Evolutionary conservation across 2,888 invertebrate species (phyloP), one percentile per base, ranked within the genome.

Genomic region (Chrysodeixis includens): DNA sequence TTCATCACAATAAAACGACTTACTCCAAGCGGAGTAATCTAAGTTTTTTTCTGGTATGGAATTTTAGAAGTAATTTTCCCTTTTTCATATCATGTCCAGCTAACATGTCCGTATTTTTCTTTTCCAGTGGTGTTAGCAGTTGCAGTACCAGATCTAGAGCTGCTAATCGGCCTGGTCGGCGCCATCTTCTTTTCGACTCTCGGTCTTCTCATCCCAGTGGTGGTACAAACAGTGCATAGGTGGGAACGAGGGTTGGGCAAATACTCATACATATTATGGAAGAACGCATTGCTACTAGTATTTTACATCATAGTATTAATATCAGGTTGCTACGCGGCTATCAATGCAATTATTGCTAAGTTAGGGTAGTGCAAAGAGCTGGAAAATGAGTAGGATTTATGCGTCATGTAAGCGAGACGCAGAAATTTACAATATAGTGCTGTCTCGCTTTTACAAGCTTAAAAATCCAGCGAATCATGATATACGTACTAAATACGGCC

Each of bases 131-230:
- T 96, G 8, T 87, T 98, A 56, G 98, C 98, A 0, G 96, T 97
- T 2, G 96, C 97, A 5, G 97, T 99, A 30, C 98, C 98, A 3
- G 96, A 98, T 79, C 90, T 99, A 64, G 98, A 97, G 66, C 96
- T 98, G 0, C 97, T 99, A 71, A 99, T 99, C 73, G 97, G 98
- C 7, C 93, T 99, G 49, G 98, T 99, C 0, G 99, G 99, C 1
- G 97, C 99, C 3, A 95, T 97, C 9, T 97, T 97, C 82, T 96
- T 97, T 83, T 97, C 97, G 6, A 96, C 96, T 10, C 93, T 97
- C 59, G 98, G 99, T 0, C 95, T 98, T 14, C 94, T 97, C 56
- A 96, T 97, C 49, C 98, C 98, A 18, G 96, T 97, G 0, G 92
- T 97, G 16, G 95, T 98, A 2, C 97, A 98, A 84, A 97, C 96